These are phyloP conservation scores for Paramormyrops hopkinsi DNA, from an alignment of 2,797 vertebrate species.

Conservation along the genomic window DNA sequence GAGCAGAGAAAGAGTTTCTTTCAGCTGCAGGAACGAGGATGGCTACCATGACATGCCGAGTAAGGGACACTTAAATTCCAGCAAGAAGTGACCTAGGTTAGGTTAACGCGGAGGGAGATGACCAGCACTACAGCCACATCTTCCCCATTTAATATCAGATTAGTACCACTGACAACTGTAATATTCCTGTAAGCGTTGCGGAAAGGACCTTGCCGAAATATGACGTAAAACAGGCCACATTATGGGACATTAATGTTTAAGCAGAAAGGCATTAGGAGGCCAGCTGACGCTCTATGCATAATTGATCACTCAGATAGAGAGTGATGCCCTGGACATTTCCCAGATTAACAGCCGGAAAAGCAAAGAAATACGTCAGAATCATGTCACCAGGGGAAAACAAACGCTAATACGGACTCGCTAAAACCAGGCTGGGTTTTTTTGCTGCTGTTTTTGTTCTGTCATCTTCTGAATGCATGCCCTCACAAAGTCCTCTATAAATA, in stretches of 20 bases:
- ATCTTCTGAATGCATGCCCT: background rate
- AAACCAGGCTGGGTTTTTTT: background rate
- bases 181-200: background rate
- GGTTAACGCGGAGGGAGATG: background rate
- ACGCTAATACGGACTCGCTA: background rate
- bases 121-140: background rate
- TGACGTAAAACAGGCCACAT: background rate
- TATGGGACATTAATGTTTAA: conserved; percentile 2
- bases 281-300: background rate
- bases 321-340: background rate
- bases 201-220: background rate
- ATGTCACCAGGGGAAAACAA: background rate
- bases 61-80: background rate
- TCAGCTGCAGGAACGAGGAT: background rate
- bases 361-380: background rate
- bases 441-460: background rate
- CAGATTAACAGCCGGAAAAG: background rate
- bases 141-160: background rate
- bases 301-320: background rate
- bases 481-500: background rate
- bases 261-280: background rate
- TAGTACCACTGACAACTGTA: background rate
- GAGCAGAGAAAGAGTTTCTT: background rate
- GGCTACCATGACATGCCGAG: background rate
- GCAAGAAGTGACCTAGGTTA: background rate